Percentiles rank a stretch among this genome's conserved stretches.
These are phyloP conservation scores for Achroia grisella DNA, from an alignment of 1,140 invertebrate genomes.

Conservation along the genomic window DNA sequence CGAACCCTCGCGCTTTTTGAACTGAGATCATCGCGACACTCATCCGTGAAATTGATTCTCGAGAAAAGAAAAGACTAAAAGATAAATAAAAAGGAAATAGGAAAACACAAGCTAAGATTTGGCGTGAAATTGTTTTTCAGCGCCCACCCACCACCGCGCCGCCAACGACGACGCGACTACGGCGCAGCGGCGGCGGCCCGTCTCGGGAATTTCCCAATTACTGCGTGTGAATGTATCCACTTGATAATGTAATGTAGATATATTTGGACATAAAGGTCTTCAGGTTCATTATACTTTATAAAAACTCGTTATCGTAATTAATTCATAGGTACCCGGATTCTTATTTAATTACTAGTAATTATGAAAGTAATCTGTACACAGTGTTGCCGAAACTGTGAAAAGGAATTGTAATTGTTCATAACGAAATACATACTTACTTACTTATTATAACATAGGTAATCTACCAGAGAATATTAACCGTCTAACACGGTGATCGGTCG, in stretches of 20 bases:
- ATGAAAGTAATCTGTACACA: too few species aligned
- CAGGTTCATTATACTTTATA: background rate
- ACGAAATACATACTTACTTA: too few species aligned
- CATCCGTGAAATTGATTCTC: conserved; percentile 74
- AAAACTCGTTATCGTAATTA: background rate
- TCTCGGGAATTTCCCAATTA: conserved; percentile 71
- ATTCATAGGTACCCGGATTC: too few species aligned
- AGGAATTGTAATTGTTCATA: too few species aligned
- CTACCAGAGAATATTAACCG: conserved; percentile 10
- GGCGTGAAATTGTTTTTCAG: conserved; percentile 73
- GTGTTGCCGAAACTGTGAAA: too few species aligned
- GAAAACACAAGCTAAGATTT: conserved; percentile 73
- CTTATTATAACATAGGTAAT: background rate
- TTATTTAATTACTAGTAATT: too few species aligned
- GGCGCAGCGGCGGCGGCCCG: conserved; percentile 40
- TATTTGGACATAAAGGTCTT: background rate
- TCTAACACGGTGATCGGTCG: conserved; percentile 31
- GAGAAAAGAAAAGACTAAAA: conserved; percentile 71
- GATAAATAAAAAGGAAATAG: conserved; percentile 74
- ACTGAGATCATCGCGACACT: conserved; percentile 69
- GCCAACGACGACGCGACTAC: conserved; percentile 12
- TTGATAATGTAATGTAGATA: conserved; percentile 53
- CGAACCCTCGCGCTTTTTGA: conserved; percentile 61
- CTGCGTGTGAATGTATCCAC: conserved; percentile 64
- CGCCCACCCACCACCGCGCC: conserved; percentile 39